These are phyloP conservation scores for Tetragonula carbonaria DNA, from an alignment of 2,888 invertebrate genomes.

Conservation along the genomic window DNA sequence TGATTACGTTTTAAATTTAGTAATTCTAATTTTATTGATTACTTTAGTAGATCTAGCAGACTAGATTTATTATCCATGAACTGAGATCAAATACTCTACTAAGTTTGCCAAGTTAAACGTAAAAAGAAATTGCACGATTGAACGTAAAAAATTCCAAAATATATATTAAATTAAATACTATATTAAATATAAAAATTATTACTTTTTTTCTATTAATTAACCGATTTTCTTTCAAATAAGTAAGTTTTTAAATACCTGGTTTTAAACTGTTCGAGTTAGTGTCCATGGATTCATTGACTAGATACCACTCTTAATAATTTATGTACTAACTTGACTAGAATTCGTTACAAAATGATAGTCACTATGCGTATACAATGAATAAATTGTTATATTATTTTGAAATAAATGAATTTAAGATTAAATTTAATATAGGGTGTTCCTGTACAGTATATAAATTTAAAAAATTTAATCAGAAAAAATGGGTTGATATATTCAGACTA, in stretches of 20 bases:
- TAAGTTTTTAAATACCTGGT: background rate
- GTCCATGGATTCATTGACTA: slow-evolving; percentile 77
- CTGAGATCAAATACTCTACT: slow-evolving; percentile 74
- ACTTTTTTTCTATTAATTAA: background rate
- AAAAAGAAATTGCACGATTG: background rate
- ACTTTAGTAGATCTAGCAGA: slow-evolving; percentile 33
- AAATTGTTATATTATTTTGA: background rate
- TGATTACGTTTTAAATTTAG: background rate
- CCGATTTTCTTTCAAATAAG: background rate
- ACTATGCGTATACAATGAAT: background rate
- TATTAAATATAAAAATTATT: background rate
- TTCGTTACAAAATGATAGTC: background rate
- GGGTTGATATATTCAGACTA: slow-evolving; percentile 4
- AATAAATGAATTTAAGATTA: background rate
- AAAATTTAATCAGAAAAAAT: background rate
- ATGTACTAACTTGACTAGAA: slow-evolving; percentile 23
- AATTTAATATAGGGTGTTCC: background rate
- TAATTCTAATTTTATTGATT: background rate
- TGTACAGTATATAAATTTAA: background rate
- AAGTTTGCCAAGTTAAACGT: slow-evolving; percentile 19
- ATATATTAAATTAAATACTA: background rate
- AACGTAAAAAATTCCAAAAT: background rate
- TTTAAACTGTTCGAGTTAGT: slow-evolving; percentile 74
- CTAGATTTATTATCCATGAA: slow-evolving; percentile 64
- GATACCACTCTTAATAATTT: slow-evolving; percentile 74